phyloP scores from a whole-genome alignment of 2,113 vertebrate species.

The Oreochromis spilurus region DNA sequence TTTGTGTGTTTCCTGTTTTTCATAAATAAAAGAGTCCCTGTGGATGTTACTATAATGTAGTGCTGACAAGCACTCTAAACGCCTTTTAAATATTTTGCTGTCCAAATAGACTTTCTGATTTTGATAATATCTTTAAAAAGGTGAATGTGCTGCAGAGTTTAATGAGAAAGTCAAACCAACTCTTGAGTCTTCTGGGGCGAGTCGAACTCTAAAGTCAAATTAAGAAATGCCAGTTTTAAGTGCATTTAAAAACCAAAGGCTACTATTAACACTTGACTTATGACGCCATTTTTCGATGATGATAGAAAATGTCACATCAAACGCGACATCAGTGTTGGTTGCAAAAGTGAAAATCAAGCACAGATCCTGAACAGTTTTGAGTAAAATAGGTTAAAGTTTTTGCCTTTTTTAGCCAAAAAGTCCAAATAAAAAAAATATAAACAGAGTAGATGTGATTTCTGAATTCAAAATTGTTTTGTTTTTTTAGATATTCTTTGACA shows the following conservation, averaged over 20 bases:
- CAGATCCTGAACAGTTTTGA: neutral
- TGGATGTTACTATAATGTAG: neutral
- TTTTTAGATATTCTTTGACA: no score
- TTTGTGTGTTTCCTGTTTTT: neutral
- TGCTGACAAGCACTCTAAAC: neutral
- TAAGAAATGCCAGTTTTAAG: neutral
- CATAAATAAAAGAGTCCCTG: neutral
- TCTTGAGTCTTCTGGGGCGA: neutral
- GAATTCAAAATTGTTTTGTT: no score
- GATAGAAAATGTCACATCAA: neutral
- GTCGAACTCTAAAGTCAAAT: neutral
- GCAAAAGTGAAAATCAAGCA: neutral
- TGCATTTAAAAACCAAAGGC: neutral
- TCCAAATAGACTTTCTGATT: neutral
- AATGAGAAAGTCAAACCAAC: no score
- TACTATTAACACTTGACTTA: neutral
- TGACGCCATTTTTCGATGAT: no score
- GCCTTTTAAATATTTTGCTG: neutral
- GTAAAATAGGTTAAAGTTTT: neutral
- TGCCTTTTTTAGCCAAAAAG: neutral
- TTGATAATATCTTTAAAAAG: neutral
- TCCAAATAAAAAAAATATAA: neutral
- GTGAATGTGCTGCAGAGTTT: neutral
- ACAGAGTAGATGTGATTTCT: neutral
- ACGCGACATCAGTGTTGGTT: no score